Base-by-base conservation (phyloP, 2,888 invertebrate genomes). In the Ochlodes sylvanus region DNA sequence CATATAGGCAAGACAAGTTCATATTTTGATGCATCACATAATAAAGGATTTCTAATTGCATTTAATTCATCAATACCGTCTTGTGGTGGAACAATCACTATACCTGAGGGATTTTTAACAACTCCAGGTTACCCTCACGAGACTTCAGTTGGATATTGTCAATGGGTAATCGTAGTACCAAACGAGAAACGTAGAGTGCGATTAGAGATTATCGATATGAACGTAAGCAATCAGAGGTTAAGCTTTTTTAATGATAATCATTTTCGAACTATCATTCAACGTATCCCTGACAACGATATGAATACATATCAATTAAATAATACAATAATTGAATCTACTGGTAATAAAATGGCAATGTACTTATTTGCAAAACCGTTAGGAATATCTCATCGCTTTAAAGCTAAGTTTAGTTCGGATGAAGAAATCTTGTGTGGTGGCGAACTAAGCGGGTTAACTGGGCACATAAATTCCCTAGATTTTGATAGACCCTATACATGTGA, bases 81-180 rank as follows among this genome's bases (percentile, higher is more conserved):
- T n/a, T 98, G 98, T 82, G 97, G 97, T 9, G 96, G 96, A 32
- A 80, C 76, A 0, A 77, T 97, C 1, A 94, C 87, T 7, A 94
- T 94, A 0, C 86, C 95, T 15, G 92, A 94, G 54, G 98, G 98
- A 0, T 93, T 92, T 67, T 94, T 98, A 54, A 93, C 94, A 56
- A 95, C 96, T 12, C 96, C 96, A 0, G 95, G 95, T 12, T 98
- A 97, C 89, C 98, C 93, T 32, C 80, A 83, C 66, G 81, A 84
- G 68, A 89, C 89, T 1, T 75, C 76, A 12, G 54, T 86, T 67
- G 76, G 82, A 54, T 88, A 83, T 72, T 93, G 93, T 72, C 82
- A 83, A 47, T 93, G 93, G 93, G 58, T 69, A 52, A 85, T 93
- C 63, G 76, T 60, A 58, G 81, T 86, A 10, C 92, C 92, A 7